Evolutionary conservation across 2,797 vertebrate genomes (phyloP).

Genomic region (Hylomyscus alleni): DNA sequence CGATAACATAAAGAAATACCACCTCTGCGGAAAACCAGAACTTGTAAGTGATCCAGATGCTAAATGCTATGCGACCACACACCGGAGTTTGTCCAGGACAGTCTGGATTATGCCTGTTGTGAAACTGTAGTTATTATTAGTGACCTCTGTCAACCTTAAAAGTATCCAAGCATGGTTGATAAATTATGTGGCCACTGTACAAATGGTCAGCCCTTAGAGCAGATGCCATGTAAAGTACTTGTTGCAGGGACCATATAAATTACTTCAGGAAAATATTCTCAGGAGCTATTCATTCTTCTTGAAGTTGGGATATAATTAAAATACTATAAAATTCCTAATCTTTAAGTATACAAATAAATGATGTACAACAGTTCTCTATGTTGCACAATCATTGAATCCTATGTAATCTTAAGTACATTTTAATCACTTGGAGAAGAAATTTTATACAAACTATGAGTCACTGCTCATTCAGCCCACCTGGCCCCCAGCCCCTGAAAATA

Average conservation of each 20-base stretch:
- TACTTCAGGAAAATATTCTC: not conserved
- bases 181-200: not conserved
- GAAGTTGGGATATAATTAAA: not conserved
- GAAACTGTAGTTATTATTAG: conserved; percentile 39
- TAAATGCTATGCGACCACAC: not conserved
- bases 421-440: not conserved
- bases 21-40: not conserved
- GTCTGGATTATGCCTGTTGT: conserved; percentile 12
- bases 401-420: conserved; percentile 44
- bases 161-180: conserved; percentile 27
- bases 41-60: not conserved
- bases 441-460: conserved; percentile 35
- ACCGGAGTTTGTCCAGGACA: not conserved
- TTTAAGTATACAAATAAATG: conserved; percentile 24
- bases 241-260: not conserved
- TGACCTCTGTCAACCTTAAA: conserved; percentile 6
- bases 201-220: not conserved
- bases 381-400: not conserved
- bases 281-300: conserved; percentile 9
- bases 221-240: conserved; percentile 10
- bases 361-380: not conserved
- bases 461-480: not conserved
- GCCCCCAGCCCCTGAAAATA: not conserved
- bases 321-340: conserved; percentile 45
- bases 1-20: conserved; percentile 31